phyloP scores from a whole-genome alignment of 2,888 invertebrate species.

The Drepana falcataria region DNA sequence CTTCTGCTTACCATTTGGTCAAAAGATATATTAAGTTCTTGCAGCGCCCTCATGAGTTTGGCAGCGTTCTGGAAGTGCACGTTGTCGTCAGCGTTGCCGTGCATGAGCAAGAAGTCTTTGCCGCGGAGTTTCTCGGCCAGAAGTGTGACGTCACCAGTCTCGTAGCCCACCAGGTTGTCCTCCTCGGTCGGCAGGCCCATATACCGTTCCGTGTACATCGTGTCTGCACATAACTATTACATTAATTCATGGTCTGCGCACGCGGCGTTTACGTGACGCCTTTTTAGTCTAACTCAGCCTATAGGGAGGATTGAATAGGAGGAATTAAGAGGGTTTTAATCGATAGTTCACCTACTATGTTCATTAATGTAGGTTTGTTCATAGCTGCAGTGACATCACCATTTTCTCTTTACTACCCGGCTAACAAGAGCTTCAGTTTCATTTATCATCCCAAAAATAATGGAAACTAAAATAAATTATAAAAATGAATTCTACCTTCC shows the following conservation, averaged over 20 bases:
- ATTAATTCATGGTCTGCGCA: not conserved
- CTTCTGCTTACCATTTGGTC: slow-evolving; percentile 84
- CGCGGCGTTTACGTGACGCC: not conserved
- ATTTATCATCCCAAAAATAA: no score
- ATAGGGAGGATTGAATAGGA: no score
- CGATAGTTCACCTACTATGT: no score
- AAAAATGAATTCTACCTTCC: no score
- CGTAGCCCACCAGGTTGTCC: slow-evolving; percentile 86
- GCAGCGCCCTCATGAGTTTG: slow-evolving; percentile 85
- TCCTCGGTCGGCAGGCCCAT: slow-evolving; percentile 89
- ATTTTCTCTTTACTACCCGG: no score
- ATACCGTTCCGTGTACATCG: slow-evolving; percentile 95
- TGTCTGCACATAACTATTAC: slow-evolving; percentile 77
- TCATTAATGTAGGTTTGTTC: no score
- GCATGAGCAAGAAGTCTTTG: slow-evolving; percentile 89
- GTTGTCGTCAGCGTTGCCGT: slow-evolving; percentile 95
- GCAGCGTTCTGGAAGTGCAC: slow-evolving; percentile 93
- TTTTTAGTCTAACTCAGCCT: not conserved
- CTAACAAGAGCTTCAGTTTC: no score
- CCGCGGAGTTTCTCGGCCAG: slow-evolving; percentile 82
- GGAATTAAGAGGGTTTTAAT: no score
- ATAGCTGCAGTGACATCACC: no score
- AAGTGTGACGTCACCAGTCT: slow-evolving; percentile 84
- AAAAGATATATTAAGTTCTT: slow-evolving; percentile 86
- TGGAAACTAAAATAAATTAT: no score